These are phyloP conservation scores for Agrochola lychnidis DNA, from an alignment of 2,888 invertebrate species.

Conservation along the genomic window DNA sequence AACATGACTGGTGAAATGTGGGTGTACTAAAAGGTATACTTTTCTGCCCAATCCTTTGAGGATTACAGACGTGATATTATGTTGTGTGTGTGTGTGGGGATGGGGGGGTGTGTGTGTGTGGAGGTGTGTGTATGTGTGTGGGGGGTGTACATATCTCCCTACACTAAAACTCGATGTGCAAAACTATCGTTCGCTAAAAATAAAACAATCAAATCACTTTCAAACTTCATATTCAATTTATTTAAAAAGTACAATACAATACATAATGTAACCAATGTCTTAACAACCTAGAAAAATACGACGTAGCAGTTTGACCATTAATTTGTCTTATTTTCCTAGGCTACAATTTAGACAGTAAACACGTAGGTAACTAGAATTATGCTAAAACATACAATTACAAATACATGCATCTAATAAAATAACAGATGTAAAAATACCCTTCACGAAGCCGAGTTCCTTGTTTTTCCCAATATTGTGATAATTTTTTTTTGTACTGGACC, in stretches of 20 bases:
- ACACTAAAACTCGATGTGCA: no score
- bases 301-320: background rate
- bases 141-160: no score
- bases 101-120: no score
- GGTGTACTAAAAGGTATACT: no score
- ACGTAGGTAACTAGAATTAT: slow-evolving; percentile 20
- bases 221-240: slow-evolving; percentile 57
- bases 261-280: slow-evolving; percentile 27
- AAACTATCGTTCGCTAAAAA: no score
- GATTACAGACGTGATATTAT: no score
- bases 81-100: no score
- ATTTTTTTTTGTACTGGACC: background rate
- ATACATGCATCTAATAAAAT: background rate
- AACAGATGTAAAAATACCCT: background rate
- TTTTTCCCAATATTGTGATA: background rate
- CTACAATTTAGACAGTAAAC: slow-evolving; percentile 2
- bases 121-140: no score
- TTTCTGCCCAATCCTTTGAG: no score
- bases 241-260: slow-evolving; percentile 56
- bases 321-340: background rate
- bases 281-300: background rate
- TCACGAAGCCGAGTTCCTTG: no score
- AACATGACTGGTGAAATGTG: no score
- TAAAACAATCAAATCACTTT: background rate
- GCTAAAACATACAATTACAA: slow-evolving; percentile 24